Percentiles rank a stretch among this genome's conserved stretches.
phyloP scores from a whole-genome alignment of 2,113 vertebrate genomes.

The Nothocercus nigrocapillus region DNA sequence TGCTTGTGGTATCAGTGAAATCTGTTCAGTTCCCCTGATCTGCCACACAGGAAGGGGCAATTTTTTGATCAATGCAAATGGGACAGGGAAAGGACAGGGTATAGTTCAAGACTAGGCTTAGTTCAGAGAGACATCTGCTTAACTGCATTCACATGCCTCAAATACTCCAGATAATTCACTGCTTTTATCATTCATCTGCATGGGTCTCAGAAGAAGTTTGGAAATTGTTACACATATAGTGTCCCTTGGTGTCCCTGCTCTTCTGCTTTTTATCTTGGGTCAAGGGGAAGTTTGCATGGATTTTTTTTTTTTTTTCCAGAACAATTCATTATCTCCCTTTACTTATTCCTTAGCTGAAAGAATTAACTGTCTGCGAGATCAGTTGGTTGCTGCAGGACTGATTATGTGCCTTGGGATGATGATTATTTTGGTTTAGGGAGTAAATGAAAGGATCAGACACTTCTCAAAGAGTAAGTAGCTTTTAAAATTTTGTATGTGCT shows the following conservation, averaged over 20 bases:
- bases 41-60: background rate
- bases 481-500: constrained; percentile 13
- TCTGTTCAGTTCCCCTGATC: background rate
- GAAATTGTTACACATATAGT: background rate
- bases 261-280: background rate
- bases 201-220: background rate
- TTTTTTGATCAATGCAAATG: background rate
- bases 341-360: background rate
- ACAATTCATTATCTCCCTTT: background rate
- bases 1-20: background rate
- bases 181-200: background rate
- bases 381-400: background rate
- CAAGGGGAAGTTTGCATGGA: background rate
- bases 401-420: background rate
- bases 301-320: background rate
- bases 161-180: background rate
- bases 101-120: background rate
- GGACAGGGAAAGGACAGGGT: background rate
- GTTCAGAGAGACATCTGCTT: background rate
- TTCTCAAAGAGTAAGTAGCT: background rate
- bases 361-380: background rate
- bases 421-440: background rate
- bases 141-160: background rate
- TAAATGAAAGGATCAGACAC: background rate
- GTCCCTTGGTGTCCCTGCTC: background rate